Evolutionary conservation across 2,888 invertebrate genomes (phyloP).

Genomic region (Xanthorhoe designata): DNA sequence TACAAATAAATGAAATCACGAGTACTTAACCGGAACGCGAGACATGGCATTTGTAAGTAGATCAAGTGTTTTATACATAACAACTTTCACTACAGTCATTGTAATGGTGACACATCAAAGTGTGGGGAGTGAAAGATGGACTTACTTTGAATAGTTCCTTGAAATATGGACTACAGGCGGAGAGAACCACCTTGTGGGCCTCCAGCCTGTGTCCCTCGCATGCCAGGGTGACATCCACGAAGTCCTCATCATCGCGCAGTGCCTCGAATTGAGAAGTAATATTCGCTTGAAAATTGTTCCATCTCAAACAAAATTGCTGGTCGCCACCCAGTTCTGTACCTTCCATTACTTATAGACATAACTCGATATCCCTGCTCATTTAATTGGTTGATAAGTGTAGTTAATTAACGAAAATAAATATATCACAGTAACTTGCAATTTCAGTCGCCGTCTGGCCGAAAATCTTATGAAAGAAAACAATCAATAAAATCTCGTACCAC

Average conservation of each 20-base stretch:
- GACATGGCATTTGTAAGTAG: constrained; percentile 86
- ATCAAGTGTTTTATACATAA: constrained; percentile 86
- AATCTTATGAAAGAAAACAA: constrained; percentile 86
- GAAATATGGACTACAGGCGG: constrained; percentile 95
- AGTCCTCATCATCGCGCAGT: constrained; percentile 93
- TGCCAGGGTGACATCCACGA: constrained; percentile 95
- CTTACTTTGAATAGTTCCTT: constrained; percentile 94
- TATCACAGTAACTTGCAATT: constrained; percentile 86
- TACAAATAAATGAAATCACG: constrained; percentile 85
- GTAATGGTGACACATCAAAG: constrained; percentile 86
- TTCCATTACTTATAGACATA: constrained; percentile 87
- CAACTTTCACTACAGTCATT: constrained; percentile 86
- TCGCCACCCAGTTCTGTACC: constrained; percentile 88
- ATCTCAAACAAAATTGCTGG: constrained; percentile 95
- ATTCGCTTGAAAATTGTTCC: constrained; percentile 96
- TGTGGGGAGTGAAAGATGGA: constrained; percentile 84
- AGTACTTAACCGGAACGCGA: constrained; percentile 86
- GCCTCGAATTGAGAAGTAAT: constrained; percentile 94
- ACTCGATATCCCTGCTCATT: constrained; percentile 86
- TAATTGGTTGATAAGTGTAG: constrained; percentile 85
- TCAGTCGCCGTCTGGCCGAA: constrained; percentile 86
- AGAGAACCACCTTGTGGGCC: constrained; percentile 94
- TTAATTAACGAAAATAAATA: constrained; percentile 85
- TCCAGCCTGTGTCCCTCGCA: constrained; percentile 93
- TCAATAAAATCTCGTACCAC: constrained; percentile 87